phyloP scores from a whole-genome alignment of 2,113 vertebrate species.

The Catharus minimus region DNA sequence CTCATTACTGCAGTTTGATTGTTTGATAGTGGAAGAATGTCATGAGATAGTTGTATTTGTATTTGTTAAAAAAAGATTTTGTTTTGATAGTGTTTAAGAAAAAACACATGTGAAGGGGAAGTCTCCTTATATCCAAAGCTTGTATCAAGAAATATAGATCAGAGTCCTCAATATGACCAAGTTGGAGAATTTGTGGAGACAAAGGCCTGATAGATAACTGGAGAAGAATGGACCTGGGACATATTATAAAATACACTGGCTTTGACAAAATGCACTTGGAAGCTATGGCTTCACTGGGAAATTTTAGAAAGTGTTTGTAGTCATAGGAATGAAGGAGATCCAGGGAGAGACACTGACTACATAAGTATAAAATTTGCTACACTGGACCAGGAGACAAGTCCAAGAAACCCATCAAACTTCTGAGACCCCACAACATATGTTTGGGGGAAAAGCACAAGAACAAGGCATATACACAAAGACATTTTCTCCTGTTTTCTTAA shows the following conservation, averaged over 20 bases:
- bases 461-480: not conserved
- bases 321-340: not conserved
- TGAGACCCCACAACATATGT: not conserved
- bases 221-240: not conserved
- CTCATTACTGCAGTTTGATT: not conserved
- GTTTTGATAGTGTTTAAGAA: not conserved
- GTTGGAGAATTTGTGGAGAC: not conserved
- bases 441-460: not conserved
- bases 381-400: not conserved
- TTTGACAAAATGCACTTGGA: not conserved
- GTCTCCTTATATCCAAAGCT: not conserved
- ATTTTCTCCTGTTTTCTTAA: not conserved
- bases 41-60: not conserved
- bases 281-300: not conserved
- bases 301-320: not conserved
- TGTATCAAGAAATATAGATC: not conserved
- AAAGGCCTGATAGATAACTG: not conserved
- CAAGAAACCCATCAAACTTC: not conserved
- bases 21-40: constrained; percentile 11
- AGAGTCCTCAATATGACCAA: not conserved
- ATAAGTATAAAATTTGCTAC: not conserved
- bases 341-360: not conserved
- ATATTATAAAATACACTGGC: not conserved
- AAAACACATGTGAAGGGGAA: not conserved
- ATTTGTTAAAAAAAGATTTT: not conserved